Conservation (phyloP, 2,797 vertebrate genomes). For the Cossypha niveicapilla region DNA sequence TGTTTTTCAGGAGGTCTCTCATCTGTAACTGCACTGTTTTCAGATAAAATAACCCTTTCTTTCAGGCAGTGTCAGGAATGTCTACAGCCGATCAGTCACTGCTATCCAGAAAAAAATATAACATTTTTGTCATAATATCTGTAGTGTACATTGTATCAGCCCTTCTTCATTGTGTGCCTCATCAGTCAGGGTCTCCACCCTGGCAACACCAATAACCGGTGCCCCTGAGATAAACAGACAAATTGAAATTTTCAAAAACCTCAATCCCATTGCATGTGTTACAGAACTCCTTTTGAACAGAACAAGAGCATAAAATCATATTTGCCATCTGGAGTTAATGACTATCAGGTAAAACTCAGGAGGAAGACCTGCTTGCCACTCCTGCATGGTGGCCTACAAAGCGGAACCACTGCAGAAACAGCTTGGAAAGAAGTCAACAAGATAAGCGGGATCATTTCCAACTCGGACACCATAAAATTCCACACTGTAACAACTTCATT, state of each 20-base stretch:
- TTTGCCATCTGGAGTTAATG: neutral
- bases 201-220: neutral
- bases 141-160: neutral
- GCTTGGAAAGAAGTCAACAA: neutral
- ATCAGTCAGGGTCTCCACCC: neutral
- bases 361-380: neutral
- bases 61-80: conserved; percentile 56
- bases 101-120: conserved; percentile 21
- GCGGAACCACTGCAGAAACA: neutral
- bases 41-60: conserved; percentile 69
- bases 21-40: conserved; percentile 66
- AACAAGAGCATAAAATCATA: neutral
- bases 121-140: conserved; percentile 18
- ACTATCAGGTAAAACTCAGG: neutral
- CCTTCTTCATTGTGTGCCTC: neutral
- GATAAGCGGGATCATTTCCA: neutral
- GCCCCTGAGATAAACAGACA: neutral
- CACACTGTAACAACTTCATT: neutral
- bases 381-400: neutral
- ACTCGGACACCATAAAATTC: neutral
- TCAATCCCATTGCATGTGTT: neutral
- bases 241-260: neutral
- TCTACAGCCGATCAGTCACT: conserved; percentile 57
- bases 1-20: conserved; percentile 55
- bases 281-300: neutral